Conservation (phyloP, 2,113 vertebrate species). For the Gopherus flavomarginatus region DNA sequence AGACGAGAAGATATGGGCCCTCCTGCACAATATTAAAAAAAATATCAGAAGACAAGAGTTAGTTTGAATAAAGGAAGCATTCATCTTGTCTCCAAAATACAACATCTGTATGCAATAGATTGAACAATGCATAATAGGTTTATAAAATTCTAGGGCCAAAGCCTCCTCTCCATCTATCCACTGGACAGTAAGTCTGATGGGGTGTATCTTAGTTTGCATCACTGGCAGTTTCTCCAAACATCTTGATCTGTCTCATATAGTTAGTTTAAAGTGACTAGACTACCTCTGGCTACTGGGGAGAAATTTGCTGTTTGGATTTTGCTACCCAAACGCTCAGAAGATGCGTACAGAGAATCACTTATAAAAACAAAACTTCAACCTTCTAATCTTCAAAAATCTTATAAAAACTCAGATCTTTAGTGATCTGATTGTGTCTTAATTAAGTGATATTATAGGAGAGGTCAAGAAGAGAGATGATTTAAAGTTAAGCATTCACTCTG, state of each 20-base stretch:
- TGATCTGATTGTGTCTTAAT: not conserved
- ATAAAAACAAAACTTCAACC: not conserved
- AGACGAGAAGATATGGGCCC: not conserved
- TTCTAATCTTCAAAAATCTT: not conserved
- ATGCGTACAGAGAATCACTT: not conserved
- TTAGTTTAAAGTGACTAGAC: not conserved
- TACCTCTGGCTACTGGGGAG: not conserved
- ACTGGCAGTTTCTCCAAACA: not conserved
- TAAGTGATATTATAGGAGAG: not conserved
- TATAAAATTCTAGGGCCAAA: not conserved
- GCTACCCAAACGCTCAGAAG: not conserved
- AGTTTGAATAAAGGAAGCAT: not conserved
- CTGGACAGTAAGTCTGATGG: not conserved
- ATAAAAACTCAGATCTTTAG: not conserved
- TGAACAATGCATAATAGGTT: not conserved
- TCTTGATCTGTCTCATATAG: not conserved
- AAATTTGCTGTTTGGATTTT: not conserved
- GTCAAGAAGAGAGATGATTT: not conserved
- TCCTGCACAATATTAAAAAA: not conserved
- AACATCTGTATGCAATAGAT: not conserved
- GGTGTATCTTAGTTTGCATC: not conserved
- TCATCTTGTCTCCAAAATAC: not conserved
- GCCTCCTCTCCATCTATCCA: not conserved
- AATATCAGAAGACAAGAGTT: not conserved
- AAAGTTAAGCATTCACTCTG: not conserved